Conservation (phyloP, 2,888 invertebrate species). For the Nephrotoma guestfalica region DNA sequence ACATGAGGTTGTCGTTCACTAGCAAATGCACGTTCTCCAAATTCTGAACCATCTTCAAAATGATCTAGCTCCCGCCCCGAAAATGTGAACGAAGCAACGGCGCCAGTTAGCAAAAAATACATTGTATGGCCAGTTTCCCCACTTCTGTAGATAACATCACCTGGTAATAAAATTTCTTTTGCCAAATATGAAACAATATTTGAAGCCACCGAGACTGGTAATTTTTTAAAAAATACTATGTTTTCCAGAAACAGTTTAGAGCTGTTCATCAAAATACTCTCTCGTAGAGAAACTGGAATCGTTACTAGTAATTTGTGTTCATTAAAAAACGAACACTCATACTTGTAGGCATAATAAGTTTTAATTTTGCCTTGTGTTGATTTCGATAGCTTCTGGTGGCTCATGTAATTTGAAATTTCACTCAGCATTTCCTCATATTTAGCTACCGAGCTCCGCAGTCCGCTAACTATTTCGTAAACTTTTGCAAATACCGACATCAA, state of each 20-base stretch:
- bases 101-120: constrained; percentile 47
- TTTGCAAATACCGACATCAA: background rate
- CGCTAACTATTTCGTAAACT: background rate
- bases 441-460: background rate
- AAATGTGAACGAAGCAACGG: constrained; percentile 42
- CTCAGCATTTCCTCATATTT: background rate
- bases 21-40: constrained; percentile 33
- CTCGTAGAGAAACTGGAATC: background rate
- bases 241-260: background rate
- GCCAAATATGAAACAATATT: constrained; percentile 38
- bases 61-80: constrained; percentile 44
- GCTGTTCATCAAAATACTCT: background rate
- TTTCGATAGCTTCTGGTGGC: background rate
- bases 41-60: constrained; percentile 41
- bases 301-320: background rate
- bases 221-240: background rate
- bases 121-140: constrained; percentile 45
- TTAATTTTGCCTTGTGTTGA: background rate
- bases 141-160: constrained; percentile 42
- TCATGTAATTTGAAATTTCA: background rate
- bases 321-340: background rate
- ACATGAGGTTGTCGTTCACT: too few relatives aligned
- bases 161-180: constrained; percentile 42
- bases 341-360: background rate
- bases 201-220: constrained; percentile 21